Evolutionary conservation across 92 coral and sea anemone genomes (phyloP).

Genomic region (Desmophyllum pertusum): DNA sequence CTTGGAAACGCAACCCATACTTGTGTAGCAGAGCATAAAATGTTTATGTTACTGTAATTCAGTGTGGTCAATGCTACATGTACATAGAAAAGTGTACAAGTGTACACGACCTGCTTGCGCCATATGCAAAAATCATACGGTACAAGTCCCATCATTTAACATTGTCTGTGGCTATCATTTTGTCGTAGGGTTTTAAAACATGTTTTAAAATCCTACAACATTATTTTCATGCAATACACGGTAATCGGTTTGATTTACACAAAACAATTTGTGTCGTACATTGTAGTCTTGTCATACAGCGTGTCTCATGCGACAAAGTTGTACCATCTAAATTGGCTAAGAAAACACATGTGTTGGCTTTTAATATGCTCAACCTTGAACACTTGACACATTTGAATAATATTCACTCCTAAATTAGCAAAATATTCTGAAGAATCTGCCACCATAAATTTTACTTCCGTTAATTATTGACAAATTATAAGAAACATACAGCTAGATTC

Average conservation of each 20-base stretch:
- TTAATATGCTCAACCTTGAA: not conserved
- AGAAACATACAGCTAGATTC: not conserved
- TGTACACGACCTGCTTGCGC: not conserved
- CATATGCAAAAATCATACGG: too few relatives aligned
- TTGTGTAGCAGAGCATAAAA: not conserved
- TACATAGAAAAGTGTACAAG: not conserved
- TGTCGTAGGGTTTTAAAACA: too few relatives aligned
- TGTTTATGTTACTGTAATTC: not conserved
- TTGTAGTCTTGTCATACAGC: too few relatives aligned
- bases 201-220: too few relatives aligned
- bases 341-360: not conserved
- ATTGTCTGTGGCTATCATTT: too few relatives aligned
- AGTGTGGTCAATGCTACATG: not conserved
- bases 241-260: too few relatives aligned
- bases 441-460: not conserved
- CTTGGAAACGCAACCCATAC: not conserved
- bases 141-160: too few relatives aligned
- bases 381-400: not conserved
- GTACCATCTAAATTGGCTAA: too few relatives aligned
- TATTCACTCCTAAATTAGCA: not conserved
- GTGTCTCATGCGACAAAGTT: too few relatives aligned
- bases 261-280: too few relatives aligned
- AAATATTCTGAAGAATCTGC: not conserved
- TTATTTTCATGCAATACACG: too few relatives aligned
- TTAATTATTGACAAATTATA: not conserved